Percentiles rank a stretch among this genome's conserved stretches.
These are phyloP conservation scores for Taurulus bubalis DNA, from an alignment of 2,113 vertebrate genomes.

Conservation along the genomic window DNA sequence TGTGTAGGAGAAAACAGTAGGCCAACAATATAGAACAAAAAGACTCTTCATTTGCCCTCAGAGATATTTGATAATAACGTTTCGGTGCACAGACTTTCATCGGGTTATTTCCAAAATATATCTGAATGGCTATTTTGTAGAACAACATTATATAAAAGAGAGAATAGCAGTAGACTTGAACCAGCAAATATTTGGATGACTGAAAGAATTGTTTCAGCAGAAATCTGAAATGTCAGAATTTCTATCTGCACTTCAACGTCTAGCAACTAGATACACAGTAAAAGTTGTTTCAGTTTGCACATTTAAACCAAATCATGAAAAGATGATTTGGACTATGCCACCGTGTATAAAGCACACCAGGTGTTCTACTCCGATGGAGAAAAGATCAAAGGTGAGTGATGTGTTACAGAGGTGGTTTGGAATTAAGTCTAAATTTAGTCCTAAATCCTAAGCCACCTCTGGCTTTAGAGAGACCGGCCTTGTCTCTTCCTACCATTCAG, in stretches of 20 bases:
- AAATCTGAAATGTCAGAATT: no score
- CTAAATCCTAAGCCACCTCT: slow-evolving; percentile 52
- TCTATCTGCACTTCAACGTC: no score
- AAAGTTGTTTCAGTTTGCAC: neutral
- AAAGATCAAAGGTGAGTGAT: slow-evolving; percentile 59
- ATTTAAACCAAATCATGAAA: neutral
- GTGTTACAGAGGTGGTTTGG: slow-evolving; percentile 59
- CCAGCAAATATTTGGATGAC: neutral
- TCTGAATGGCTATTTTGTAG: neutral
- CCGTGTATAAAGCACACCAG: neutral
- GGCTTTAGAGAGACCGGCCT: slow-evolving; percentile 32
- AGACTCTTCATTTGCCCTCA: neutral
- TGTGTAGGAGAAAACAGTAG: neutral
- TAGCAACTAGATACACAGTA: neutral
- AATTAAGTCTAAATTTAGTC: slow-evolving; percentile 62
- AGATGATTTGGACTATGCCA: neutral
- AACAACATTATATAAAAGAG: neutral
- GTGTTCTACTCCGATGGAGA: neutral
- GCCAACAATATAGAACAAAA: neutral
- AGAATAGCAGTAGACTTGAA: neutral
- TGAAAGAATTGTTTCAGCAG: no score
- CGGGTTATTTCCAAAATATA: neutral
- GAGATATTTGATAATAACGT: neutral
- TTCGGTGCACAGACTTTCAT: neutral
- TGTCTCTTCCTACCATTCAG: neutral